Evolutionary conservation across 2,888 invertebrate genomes (phyloP).

Genomic region (Andrena fulva): DNA sequence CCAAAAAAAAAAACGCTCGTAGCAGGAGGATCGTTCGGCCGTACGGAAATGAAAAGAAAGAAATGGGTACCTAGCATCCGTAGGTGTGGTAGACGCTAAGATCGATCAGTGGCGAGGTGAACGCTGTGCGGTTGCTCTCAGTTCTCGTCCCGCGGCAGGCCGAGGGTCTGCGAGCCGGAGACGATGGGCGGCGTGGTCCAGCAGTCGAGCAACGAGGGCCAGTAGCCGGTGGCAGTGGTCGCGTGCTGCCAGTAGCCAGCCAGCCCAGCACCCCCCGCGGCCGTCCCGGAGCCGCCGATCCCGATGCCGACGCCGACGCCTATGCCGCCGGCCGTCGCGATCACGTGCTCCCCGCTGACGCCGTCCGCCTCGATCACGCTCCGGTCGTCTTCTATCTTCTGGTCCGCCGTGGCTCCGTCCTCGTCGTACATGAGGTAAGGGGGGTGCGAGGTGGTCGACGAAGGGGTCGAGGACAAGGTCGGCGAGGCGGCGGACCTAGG

Average conservation of each 20-base stretch:
- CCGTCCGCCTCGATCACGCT: constrained; percentile 39
- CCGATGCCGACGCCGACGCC: constrained; percentile 75
- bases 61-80: background rate
- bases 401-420: constrained; percentile 81
- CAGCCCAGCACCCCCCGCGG: constrained; percentile 73
- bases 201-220: constrained; percentile 83
- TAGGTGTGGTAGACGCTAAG: background rate
- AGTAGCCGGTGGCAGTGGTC: constrained; percentile 80
- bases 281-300: constrained; percentile 62
- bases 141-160: constrained; percentile 79
- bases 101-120: constrained; percentile 17
- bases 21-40: background rate
- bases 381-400: constrained; percentile 74
- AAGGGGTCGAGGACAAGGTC: constrained; percentile 82
- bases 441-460: constrained; percentile 82
- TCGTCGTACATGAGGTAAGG: constrained; percentile 83
- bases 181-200: constrained; percentile 82
- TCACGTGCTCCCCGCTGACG: constrained; percentile 49
- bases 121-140: constrained; percentile 46
- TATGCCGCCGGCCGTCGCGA: constrained; percentile 62
- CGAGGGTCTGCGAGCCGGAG: constrained; percentile 77
- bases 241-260: constrained; percentile 83
- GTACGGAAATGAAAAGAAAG: background rate
- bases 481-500: constrained; percentile 83
- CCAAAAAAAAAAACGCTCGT: no score